These are phyloP conservation scores for Coranthus polyacanthus DNA, from an alignment of 2,797 vertebrate species.

Conservation along the genomic window DNA sequence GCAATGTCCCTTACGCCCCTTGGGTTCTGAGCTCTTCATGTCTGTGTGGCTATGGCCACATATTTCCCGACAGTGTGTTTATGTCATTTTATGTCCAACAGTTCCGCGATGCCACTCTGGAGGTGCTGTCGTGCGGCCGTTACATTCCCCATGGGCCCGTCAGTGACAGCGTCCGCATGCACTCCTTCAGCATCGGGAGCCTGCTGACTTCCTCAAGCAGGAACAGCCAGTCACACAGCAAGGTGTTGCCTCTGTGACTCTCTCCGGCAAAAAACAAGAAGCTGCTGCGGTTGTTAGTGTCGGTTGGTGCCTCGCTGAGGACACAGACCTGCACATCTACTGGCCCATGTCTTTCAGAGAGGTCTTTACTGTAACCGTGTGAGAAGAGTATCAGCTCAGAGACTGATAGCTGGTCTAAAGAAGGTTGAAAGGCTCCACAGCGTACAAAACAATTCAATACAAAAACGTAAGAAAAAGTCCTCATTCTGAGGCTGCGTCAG, in stretches of 20 bases:
- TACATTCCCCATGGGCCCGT: conserved; percentile 64
- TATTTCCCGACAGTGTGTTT: conserved; percentile 1
- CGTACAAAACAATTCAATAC: conserved; percentile 18
- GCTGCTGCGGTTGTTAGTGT: conserved; percentile 27
- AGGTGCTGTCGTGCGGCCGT: conserved; percentile 77
- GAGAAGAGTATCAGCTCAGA: conserved; percentile 12
- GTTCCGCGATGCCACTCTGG: conserved; percentile 79
- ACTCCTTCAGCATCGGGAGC: conserved; percentile 43
- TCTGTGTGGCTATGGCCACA: neutral
- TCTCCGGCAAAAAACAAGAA: conserved; percentile 16
- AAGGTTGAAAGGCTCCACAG: conserved; percentile 5
- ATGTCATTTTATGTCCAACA: conserved; percentile 35
- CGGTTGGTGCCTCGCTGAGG: conserved; percentile 20
- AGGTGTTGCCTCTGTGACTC: conserved; percentile 78
- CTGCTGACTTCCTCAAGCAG: conserved; percentile 37
- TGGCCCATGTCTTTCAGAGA: conserved; percentile 21
- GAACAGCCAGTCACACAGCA: conserved; percentile 54
- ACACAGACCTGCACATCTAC: conserved; percentile 35
- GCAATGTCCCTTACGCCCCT: too few species aligned
- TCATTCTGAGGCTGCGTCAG: conserved; percentile 1
- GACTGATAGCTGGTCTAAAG: conserved; percentile 19
- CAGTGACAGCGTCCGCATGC: conserved; percentile 61
- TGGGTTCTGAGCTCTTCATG: too few species aligned
- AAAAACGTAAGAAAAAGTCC: too few species aligned
- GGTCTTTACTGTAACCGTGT: conserved; percentile 1